These are phyloP conservation scores for Apolygus lucorum DNA, from an alignment of 1,140 invertebrate species.

Conservation along the genomic window DNA sequence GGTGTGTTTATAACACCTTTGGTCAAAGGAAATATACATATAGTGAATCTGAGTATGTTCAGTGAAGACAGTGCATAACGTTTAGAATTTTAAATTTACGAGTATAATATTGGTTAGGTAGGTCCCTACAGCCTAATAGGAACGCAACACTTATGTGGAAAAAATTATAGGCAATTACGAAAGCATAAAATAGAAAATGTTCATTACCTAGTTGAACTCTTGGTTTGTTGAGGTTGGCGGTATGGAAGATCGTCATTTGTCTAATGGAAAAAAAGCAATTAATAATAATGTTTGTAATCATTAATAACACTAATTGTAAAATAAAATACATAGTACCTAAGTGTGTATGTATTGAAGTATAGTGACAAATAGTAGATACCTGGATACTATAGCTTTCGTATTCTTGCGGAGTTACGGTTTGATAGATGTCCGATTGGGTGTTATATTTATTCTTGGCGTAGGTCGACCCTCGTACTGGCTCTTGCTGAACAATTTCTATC, in stretches of 20 bases:
- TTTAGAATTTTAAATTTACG: too few relatives aligned
- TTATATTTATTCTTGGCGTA: slow-evolving; percentile 26
- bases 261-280: too few relatives aligned
- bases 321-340: neutral
- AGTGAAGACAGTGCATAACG: slow-evolving; percentile 22
- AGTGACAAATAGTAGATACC: slow-evolving; percentile 16
- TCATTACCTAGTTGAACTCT: slow-evolving; percentile 23
- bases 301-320: neutral
- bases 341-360: neutral
- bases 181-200: too few relatives aligned
- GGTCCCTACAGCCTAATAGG: too few relatives aligned
- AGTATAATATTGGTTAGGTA: too few relatives aligned
- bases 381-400: slow-evolving; percentile 27
- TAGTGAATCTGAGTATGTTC: slow-evolving; percentile 8
- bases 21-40: slow-evolving; percentile 18
- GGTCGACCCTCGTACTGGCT: slow-evolving; percentile 8
- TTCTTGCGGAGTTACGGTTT: slow-evolving; percentile 26
- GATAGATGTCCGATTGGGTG: slow-evolving; percentile 21
- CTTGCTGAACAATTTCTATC: slow-evolving; percentile 28
- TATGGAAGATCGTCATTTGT: slow-evolving; percentile 26
- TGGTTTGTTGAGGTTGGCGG: slow-evolving; percentile 23
- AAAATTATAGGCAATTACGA: too few relatives aligned
- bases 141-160: too few relatives aligned
- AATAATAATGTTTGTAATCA: slow-evolving; percentile 13
- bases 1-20: slow-evolving; percentile 24